Percentiles rank a stretch among this genome's conserved stretches.
These are phyloP conservation scores for Parnassius glacialis DNA, from an alignment of 2,888 invertebrate species.

Conservation along the genomic window DNA sequence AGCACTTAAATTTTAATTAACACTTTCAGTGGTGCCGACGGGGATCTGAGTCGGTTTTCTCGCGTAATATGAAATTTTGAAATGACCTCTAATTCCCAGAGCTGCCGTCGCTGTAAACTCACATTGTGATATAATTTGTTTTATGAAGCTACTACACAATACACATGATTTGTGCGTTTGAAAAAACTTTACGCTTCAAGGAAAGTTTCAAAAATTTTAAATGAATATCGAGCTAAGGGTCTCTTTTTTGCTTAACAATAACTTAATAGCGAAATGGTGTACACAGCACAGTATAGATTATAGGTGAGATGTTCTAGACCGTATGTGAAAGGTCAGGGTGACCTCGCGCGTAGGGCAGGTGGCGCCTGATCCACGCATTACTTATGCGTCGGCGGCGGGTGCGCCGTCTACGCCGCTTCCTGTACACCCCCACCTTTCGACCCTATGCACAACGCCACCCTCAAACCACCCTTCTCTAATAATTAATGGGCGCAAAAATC, in stretches of 20 bases:
- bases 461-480: slow-evolving; percentile 27
- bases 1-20: too few species aligned
- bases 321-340: slow-evolving; percentile 44
- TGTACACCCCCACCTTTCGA: slow-evolving; percentile 41
- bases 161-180: too few species aligned
- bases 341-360: slow-evolving; percentile 43
- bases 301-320: slow-evolving; percentile 20
- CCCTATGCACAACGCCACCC: slow-evolving; percentile 21
- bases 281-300: slow-evolving; percentile 13
- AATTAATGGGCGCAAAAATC: slow-evolving; percentile 33
- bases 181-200: too few species aligned
- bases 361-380: slow-evolving; percentile 52
- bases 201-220: too few species aligned
- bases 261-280: neutral
- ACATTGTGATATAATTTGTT: too few species aligned
- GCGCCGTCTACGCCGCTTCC: slow-evolving; percentile 61
- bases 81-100: too few species aligned
- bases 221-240: too few species aligned
- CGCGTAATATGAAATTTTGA: too few species aligned
- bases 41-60: too few species aligned
- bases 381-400: slow-evolving; percentile 55
- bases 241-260: neutral
- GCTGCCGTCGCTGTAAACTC: too few species aligned
- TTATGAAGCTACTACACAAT: too few species aligned
- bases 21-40: too few species aligned